Conservation (phyloP, 2,797 vertebrate genomes). For the Linurgus olivaceus region DNA sequence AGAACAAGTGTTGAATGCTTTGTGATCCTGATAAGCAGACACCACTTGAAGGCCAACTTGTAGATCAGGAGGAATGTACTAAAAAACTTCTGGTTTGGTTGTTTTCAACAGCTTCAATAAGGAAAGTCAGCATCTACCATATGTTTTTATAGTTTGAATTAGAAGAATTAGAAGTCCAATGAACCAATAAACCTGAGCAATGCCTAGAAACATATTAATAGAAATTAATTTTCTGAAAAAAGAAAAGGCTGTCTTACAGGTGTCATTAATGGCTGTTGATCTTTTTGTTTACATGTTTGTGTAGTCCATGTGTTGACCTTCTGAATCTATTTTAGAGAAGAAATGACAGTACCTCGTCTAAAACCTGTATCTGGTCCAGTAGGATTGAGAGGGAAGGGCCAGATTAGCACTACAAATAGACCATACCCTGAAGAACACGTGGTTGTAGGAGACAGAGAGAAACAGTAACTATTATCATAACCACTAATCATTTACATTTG, state of each 20-base stretch:
- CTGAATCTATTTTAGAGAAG: neutral
- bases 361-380: neutral
- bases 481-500: neutral
- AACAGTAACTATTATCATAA: neutral
- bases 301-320: neutral
- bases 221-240: neutral
- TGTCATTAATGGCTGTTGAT: rapidly evolving
- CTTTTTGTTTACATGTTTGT: rapidly evolving
- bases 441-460: neutral
- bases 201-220: neutral
- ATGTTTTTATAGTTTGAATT: neutral
- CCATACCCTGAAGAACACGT: neutral
- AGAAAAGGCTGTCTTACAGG: neutral
- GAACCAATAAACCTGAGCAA: neutral
- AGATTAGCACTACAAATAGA: neutral
- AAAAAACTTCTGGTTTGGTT: neutral
- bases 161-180: neutral
- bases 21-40: neutral
- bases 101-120: neutral
- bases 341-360: neutral
- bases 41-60: neutral
- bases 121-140: neutral
- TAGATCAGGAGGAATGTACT: neutral
- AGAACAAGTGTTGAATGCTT: neutral
- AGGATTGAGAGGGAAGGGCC: neutral